These are phyloP conservation scores for Protobothrops flavoviridis DNA, from an alignment of 2,113 vertebrate species.

Conservation along the genomic window DNA sequence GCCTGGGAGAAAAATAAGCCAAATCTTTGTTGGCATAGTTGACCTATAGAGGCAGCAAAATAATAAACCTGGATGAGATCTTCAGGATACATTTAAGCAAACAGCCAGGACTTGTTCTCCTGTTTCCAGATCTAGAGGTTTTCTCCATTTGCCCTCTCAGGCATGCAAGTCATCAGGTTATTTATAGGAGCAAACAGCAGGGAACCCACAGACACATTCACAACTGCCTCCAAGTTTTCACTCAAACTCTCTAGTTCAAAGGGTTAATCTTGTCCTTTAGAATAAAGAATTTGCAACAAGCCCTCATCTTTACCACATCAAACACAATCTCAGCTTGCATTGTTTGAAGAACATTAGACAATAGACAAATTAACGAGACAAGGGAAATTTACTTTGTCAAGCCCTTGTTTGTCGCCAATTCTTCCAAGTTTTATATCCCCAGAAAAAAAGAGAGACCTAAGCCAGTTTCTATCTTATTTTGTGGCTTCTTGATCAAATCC, in stretches of 20 bases:
- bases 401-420: slow-evolving; percentile 17
- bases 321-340: slow-evolving; percentile 47
- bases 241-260: slow-evolving; percentile 65
- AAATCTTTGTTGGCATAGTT: neutral
- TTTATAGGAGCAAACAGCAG: slow-evolving; percentile 52
- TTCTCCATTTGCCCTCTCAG: slow-evolving; percentile 14
- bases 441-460: slow-evolving; percentile 1
- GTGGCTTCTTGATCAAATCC: slow-evolving; percentile 3
- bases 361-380: slow-evolving; percentile 38
- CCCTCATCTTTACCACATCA: slow-evolving; percentile 67
- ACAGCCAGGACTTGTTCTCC: neutral
- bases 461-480: slow-evolving; percentile 11
- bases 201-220: slow-evolving; percentile 59
- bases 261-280: slow-evolving; percentile 50
- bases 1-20: neutral
- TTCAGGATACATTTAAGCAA: neutral
- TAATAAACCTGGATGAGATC: neutral
- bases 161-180: slow-evolving; percentile 35
- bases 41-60: neutral
- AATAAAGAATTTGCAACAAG: slow-evolving; percentile 58
- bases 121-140: neutral
- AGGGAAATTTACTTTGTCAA: slow-evolving; percentile 26
- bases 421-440: slow-evolving; percentile 13
- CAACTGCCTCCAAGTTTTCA: slow-evolving; percentile 56
- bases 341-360: slow-evolving; percentile 49